Evolutionary conservation across 37 sponge, comb jelly and placozoan species (phyloP), one percentile per base, ranked within the genome.

Genomic region (Dysidea cf. avara): DNA sequence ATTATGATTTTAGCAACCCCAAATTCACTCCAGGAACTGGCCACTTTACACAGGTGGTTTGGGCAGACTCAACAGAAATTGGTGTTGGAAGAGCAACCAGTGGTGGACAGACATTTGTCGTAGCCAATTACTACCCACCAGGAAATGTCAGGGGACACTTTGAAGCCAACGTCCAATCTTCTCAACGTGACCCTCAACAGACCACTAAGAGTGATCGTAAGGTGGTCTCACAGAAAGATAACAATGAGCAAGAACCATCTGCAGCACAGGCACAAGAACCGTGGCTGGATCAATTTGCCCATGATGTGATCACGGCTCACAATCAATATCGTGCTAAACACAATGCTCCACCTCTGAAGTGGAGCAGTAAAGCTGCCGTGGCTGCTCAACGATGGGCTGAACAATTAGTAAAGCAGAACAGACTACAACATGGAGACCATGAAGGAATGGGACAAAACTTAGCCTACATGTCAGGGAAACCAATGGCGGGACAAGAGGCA

Each of bases 1-100:
- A 83, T 62, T 96, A 96, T 78, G 51, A 82, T 60, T 96, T 74
- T 75, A 56, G 53, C 56, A 59, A 49, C 13, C 90, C 94, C 0
- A 78, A 81, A 0, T 96, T 96, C 56, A 59, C 66, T 34, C 25
- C 78, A 1, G 58, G 36, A 39, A 92, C 94, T 20, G 96, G 96
- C 16, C 96, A 96, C 79, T 96, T 96, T 57, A 96, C 96, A 7
- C 96, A 96, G 68, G n/a, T 96, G 30, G 87, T 96, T 53, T 96
- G 96, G 96, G 69, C 65, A 14, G 64, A 47, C 49, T 86, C 96
- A 9, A 89, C 81, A 1, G 87, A 93, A 52, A 64, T 86, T 12
- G 94, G 94, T 1, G 50, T 81, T 21, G 94, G 81, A 0, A 64
- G 39, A 5, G 78, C 71, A 2, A 38, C 38, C 21, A 65, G 51